Base-by-base conservation (phyloP, 2,888 invertebrate genomes). In the Perizoma affinitatum region DNA sequence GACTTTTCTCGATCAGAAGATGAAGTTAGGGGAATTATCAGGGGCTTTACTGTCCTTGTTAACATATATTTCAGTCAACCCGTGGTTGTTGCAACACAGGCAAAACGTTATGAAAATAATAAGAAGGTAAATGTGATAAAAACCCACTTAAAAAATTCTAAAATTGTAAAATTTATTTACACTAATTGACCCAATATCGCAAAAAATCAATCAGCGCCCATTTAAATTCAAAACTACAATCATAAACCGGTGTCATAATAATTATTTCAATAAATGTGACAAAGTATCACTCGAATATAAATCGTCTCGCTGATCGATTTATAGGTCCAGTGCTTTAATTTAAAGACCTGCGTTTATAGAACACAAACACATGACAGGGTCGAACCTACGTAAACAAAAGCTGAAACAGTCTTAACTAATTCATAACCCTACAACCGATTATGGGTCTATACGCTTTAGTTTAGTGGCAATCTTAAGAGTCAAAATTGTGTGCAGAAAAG, bases 251-350 rank as follows among this genome's bases (percentile, higher is more conserved):
- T 75, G 72, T 72, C 74, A 75, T 72, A 69, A 69, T 71, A 72
- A 73, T 74, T 68, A 81, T 79, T 76, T 71, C 72, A 78, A 76
- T 78, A 79, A 82, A 82, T 81, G 80, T 86, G 87, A 87, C 86
- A 87, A 84, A 86, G 81, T 87, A 83, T 80, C 79, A 81, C 80
- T 82, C 79, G 76, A 78, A 75, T 79, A 84, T 84, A 83, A 84
- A 83, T 81, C 75, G 76, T 78, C 71, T 71, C 65, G 63, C 73
- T 78, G 83, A 81, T 82, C 75, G 82, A 88, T 88, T 88, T 88
- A 89, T 89, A 80, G 81, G 72, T 67, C 79, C 74, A 74, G 75
- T 72, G 73, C 76, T 84, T 80, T 83, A 87, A 88, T 86, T 86
- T 84, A 86, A 87, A 79, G 66, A 82, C 80, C 76, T 82, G 75